A percentile compares a stretch with the other conserved stretches of the same genome.
Conservation (phyloP, 2,888 invertebrate genomes). For the Erynnis tages region DNA sequence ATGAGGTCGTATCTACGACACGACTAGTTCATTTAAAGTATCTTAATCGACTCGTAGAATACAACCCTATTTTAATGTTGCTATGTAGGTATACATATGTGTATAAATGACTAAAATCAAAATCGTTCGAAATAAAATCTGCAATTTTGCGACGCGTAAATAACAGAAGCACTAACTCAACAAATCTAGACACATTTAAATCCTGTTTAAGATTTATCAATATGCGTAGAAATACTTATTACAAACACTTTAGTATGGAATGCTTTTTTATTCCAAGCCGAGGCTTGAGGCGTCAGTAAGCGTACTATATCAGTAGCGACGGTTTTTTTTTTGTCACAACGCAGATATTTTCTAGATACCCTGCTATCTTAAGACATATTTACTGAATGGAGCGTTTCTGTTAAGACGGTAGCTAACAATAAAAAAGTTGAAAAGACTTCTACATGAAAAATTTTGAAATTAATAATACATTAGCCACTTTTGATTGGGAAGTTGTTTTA, state of each 20-base stretch:
- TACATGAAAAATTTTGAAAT: background rate
- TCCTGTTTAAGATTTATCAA: conserved; percentile 2
- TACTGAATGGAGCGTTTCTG: conserved; percentile 3
- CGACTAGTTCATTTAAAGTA: too few relatives aligned
- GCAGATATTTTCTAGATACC: conserved; percentile 22
- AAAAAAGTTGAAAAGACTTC: background rate
- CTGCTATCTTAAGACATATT: conserved; percentile 24
- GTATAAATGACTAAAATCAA: too few relatives aligned
- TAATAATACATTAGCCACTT: too few relatives aligned
- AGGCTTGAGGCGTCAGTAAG: conserved; percentile 18
- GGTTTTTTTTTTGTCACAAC: conserved; percentile 19
- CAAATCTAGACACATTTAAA: background rate
- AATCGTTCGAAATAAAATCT: too few relatives aligned
- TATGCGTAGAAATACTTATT: background rate
- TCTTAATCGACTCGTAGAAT: too few relatives aligned
- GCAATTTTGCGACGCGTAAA: background rate
- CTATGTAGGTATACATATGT: too few relatives aligned
- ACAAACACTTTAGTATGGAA: background rate
- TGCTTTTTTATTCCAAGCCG: background rate
- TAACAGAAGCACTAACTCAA: too few relatives aligned
- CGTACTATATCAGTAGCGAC: conserved; percentile 14
- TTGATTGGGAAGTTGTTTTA: too few relatives aligned
- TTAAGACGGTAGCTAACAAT: background rate
- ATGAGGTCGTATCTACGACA: too few relatives aligned
- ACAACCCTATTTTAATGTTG: too few relatives aligned